Base-by-base conservation (phyloP, 2,888 invertebrate genomes). In the Drosophila meridiana region DNA sequence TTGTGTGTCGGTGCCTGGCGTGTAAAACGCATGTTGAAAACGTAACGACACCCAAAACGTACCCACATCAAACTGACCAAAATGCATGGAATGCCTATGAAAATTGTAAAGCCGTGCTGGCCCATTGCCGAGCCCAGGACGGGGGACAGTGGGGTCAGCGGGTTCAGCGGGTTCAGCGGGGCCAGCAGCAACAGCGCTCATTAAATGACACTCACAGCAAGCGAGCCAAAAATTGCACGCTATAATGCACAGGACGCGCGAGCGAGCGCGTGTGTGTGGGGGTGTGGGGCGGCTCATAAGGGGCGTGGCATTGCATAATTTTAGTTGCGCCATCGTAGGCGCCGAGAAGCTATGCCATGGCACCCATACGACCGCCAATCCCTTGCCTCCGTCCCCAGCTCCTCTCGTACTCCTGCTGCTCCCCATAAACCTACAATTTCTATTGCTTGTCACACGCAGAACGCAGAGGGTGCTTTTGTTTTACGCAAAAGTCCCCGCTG, bases 251-350 rank as follows among this genome's bases (percentile, higher is more conserved):
- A 78, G 77, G 68, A 62, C 57, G 40, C 59, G 13, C 45, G 26
- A 50, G 36, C 52, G 9, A 36, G 20, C n/a, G 26, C 40, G 43
- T n/a, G 34, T 60, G 20, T 60, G 52, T 32, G 40, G 9, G 53
- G 52, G 4, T 32, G 50, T 66, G 76, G 77, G 71, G 73, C 77
- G 71, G 73, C 77, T 38, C 57, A 60, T 42, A 47, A n/a, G 61
- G 66, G 82, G 82, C 81, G 85, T 83, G 87, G 87, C 78, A 64
- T 86, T 86, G 91, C 91, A 91, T 91, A 90, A 89, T 90, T 91
- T 90, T 82, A 82, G 90, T 87, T 83, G 85, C 79, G 72, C 73
- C 77, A 67, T 67, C 71, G 71, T 82, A 80, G 84, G 78, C 76
- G 82, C 76, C 80, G 59, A 84, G 82, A 77, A 85, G 86, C 86